These are phyloP conservation scores for Adelosebastes latens DNA, from an alignment of 2,797 vertebrate species.

Conservation along the genomic window DNA sequence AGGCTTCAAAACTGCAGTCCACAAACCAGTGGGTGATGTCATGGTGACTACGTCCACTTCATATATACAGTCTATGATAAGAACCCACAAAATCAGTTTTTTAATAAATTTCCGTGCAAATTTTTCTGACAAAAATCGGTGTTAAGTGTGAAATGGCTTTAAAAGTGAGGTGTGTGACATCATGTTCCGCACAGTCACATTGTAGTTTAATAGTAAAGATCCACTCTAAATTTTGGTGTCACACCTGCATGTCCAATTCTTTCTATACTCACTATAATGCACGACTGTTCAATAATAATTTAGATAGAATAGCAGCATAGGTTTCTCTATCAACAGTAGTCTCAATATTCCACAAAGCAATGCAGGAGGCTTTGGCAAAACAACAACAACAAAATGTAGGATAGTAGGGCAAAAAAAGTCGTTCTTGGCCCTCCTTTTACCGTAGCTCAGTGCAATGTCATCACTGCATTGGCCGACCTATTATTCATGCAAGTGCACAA, in stretches of 20 bases:
- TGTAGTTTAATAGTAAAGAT: background rate
- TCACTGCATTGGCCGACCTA: background rate
- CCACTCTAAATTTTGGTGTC: background rate
- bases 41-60: no score
- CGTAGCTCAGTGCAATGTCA: background rate
- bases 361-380: background rate
- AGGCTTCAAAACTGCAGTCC: no score
- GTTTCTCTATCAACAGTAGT: background rate
- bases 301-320: background rate
- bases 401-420: background rate
- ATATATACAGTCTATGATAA: no score
- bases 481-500: background rate
- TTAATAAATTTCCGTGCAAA: no score
- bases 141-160: no score
- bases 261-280: background rate
- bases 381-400: background rate
- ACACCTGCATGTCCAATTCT: background rate
- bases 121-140: fast-evolving
- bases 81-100: no score
- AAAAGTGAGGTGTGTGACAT: background rate
- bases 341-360: background rate
- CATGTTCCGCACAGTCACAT: background rate
- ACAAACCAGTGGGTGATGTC: no score
- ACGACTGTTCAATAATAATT: background rate
- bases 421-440: background rate